Evolutionary conservation across 1,140 invertebrate genomes (phyloP), one percentile per base, ranked within the genome.

Genomic region (Sycophila sp.): DNA sequence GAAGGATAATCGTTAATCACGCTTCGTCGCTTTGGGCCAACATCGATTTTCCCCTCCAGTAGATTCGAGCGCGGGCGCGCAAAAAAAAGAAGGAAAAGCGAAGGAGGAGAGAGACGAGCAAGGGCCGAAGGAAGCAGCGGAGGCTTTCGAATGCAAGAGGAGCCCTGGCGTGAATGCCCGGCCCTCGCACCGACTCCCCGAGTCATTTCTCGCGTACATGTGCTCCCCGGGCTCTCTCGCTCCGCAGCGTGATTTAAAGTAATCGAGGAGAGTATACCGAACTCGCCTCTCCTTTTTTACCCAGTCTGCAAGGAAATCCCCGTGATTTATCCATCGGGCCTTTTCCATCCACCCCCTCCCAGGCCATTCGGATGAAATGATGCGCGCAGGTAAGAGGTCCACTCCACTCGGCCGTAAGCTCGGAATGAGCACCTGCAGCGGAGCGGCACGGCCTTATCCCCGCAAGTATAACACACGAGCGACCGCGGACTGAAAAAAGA

Each of bases 331-430:
- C 58, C 58, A 45, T 30, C 38, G 24, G 8, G 2, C 36, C 28
- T 38, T 59, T 26, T 56, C 17, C 26, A 28, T 53, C 49, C 30
- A 4, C 55, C 67, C 65, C 22, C 8, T 11, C 47, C 22, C 47
- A 5, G 40, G 63, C 42, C 60, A 80, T 82, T 83, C 73, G 76
- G 75, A 81, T 71, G 80, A 84, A 82, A 82, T 78, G 81, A 82
- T 81, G 81, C 77, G 38, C 36, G 38, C 75, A 77, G 78, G 75
- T 81, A 81, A 82, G 77, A 79, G 80, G 74, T 69, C 71, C 59
- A 75, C 63, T 70, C 71, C 59, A 75, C 63, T 74, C 72, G 72
- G 55, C 72, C 70, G 65, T 62, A 72, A 73, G 69, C 73, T 65
- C 66, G 63, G 76, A 71, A 63, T 68, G 62, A 63, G 67, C 64